Conservation (phyloP, 2,113 vertebrate species). For the Rattus rattus region DNA sequence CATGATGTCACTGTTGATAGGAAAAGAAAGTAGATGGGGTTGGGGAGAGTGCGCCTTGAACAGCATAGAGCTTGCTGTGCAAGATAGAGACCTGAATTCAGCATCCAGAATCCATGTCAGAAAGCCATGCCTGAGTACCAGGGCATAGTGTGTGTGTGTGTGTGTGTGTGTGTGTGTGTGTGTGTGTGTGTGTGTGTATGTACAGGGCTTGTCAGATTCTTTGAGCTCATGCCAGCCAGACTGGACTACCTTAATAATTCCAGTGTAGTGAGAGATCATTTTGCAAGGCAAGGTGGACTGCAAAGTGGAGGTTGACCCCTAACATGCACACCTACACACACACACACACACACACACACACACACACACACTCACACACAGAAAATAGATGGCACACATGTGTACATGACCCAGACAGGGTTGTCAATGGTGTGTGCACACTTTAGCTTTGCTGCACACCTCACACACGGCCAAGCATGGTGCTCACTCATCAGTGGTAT, state of each 20-base stretch:
- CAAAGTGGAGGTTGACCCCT: background rate
- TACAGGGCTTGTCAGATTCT: background rate
- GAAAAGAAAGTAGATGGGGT: background rate
- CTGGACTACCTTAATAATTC: background rate
- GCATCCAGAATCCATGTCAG: background rate
- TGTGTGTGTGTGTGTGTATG: no score
- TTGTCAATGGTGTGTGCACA: background rate
- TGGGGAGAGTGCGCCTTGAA: no score
- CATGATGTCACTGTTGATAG: background rate
- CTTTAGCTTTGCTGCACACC: background rate
- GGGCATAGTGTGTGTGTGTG: background rate
- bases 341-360: background rate
- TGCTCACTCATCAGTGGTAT: fast-evolving
- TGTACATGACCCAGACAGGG: background rate
- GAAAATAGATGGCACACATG: background rate
- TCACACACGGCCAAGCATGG: no score
- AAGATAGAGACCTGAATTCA: background rate
- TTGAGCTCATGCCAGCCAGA: background rate
- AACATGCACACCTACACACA: background rate
- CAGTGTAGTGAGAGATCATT: background rate
- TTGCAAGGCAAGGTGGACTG: background rate
- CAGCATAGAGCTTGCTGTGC: background rate
- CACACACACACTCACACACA: no score
- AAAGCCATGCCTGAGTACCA: background rate
- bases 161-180: no score